These are phyloP conservation scores for Phortica variegata DNA, from an alignment of 1,140 invertebrate genomes.

Conservation along the genomic window DNA sequence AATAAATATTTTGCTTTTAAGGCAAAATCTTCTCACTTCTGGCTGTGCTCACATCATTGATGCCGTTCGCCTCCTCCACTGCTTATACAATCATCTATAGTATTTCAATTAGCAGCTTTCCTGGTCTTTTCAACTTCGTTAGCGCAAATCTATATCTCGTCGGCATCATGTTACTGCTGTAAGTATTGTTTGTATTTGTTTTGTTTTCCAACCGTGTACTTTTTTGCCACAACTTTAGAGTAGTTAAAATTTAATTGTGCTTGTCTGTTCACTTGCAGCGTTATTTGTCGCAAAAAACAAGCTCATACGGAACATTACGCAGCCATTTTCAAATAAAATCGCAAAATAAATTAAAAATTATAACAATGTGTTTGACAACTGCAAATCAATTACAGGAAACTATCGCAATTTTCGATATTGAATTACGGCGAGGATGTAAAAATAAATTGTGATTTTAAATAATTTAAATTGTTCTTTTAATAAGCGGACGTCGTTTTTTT, in stretches of 20 bases:
- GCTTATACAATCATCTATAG: constrained; percentile 66
- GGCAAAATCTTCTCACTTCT: constrained; percentile 65
- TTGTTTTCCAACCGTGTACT: too few species aligned
- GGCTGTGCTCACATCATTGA: constrained; percentile 63
- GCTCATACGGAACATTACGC: constrained; percentile 27
- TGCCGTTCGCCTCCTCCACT: constrained; percentile 62
- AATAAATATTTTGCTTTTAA: constrained; percentile 23
- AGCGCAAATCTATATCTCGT: constrained; percentile 53
- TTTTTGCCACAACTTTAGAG: too few species aligned
- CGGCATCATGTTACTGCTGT: constrained; percentile 57
- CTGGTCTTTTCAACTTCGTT: constrained; percentile 62
- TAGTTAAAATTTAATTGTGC: too few species aligned
- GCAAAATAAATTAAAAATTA: background rate
- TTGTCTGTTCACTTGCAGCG: constrained; percentile 21
- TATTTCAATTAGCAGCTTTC: constrained; percentile 58
- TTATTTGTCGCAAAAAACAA: constrained; percentile 32
- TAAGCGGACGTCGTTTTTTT: too few species aligned
- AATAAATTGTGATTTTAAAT: too few species aligned
- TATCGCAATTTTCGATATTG: too few species aligned
- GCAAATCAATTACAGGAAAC: too few species aligned
- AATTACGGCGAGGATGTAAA: too few species aligned
- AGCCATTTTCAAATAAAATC: constrained; percentile 32
- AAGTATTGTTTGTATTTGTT: too few species aligned
- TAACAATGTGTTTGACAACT: too few species aligned
- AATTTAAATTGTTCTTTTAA: too few species aligned